These are phyloP conservation scores for Telenomus remus DNA, from an alignment of 1,140 invertebrate genomes.

Conservation along the genomic window DNA sequence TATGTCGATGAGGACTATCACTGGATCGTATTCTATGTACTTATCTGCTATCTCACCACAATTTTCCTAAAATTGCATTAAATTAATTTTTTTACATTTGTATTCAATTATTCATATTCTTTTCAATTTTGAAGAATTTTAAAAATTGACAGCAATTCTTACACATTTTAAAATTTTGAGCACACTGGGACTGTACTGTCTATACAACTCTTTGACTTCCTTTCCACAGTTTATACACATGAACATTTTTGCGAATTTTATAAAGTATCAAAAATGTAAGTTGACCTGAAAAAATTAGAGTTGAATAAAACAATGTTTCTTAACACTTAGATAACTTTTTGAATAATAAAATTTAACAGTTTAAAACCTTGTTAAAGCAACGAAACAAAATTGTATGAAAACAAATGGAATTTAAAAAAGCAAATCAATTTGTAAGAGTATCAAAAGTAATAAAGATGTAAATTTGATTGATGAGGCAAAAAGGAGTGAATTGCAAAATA, in stretches of 20 bases:
- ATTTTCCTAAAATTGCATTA: constrained; percentile 77
- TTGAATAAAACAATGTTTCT: too few relatives aligned
- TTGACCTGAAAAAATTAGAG: too few relatives aligned
- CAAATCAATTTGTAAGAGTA: too few relatives aligned
- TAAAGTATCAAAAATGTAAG: too few relatives aligned
- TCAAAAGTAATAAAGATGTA: too few relatives aligned
- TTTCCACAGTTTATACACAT: constrained; percentile 83
- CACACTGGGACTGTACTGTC: constrained; percentile 81
- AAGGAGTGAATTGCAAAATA: too few relatives aligned
- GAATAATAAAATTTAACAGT: too few relatives aligned
- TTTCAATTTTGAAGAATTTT: not conserved
- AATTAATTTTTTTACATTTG: not conserved
- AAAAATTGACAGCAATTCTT: constrained; percentile 40
- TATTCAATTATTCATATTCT: not conserved
- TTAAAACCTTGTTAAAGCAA: too few relatives aligned
- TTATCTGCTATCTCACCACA: constrained; percentile 88
- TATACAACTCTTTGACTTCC: constrained; percentile 78
- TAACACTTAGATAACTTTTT: too few relatives aligned
- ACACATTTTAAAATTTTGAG: constrained; percentile 84
- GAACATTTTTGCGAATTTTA: constrained; percentile 63
- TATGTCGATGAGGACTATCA: constrained; percentile 88
- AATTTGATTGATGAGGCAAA: too few relatives aligned
- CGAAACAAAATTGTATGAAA: too few relatives aligned
- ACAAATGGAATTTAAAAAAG: too few relatives aligned
- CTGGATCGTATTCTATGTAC: constrained; percentile 91